Conservation (phyloP, 2,113 vertebrate species). For the Muntiacus muntjak region DNA sequence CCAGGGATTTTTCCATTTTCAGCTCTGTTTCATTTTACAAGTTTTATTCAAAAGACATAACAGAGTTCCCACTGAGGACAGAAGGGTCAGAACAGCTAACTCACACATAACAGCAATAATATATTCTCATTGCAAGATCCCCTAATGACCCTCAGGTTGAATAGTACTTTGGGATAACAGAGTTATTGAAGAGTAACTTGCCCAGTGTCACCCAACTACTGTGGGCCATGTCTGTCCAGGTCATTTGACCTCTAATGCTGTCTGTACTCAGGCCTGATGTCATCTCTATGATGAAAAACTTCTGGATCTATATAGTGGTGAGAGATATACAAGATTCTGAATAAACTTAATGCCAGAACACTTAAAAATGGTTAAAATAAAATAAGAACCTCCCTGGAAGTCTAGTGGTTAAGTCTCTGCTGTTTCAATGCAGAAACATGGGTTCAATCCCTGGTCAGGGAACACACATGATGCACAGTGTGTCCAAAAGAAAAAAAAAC, state of each 20-base stretch:
- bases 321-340: not conserved
- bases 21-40: not conserved
- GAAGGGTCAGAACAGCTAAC: not conserved
- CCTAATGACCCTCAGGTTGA: not conserved
- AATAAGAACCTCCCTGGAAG: not conserved
- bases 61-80: not conserved
- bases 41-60: constrained; percentile 6
- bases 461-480: not conserved
- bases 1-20: constrained; percentile 17
- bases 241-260: not conserved
- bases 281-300: not conserved
- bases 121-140: not conserved
- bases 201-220: not conserved
- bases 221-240: not conserved
- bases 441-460: not conserved
- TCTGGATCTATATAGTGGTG: not conserved
- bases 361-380: not conserved
- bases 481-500: not conserved
- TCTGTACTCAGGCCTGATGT: not conserved
- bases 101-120: not conserved
- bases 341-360: not conserved
- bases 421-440: not conserved
- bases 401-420: not conserved
- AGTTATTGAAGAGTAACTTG: not conserved
- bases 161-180: not conserved